These are phyloP conservation scores for Stenodema calcarata DNA, from an alignment of 2,888 invertebrate species.

Conservation along the genomic window DNA sequence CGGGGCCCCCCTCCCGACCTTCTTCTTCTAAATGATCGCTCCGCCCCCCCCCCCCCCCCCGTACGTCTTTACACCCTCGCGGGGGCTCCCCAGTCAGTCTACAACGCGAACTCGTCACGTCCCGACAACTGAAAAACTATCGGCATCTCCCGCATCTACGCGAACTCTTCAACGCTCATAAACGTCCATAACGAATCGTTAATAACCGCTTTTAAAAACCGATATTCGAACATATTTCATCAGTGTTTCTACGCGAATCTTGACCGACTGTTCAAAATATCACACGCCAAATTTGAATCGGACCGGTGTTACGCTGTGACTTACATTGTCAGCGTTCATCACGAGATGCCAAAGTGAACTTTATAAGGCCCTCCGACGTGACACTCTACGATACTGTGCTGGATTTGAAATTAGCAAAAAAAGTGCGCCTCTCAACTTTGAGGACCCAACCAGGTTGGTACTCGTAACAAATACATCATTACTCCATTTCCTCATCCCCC, in stretches of 20 bases:
- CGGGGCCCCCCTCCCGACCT: background rate
- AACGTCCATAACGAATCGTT: no score
- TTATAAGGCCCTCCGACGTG: slow-evolving; percentile 26
- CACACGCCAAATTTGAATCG: background rate
- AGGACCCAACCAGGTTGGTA: slow-evolving; percentile 24
- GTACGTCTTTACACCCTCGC: background rate
- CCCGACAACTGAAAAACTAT: background rate
- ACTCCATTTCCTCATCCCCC: no score
- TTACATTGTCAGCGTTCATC: background rate
- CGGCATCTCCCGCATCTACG: background rate
- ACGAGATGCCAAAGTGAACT: slow-evolving; percentile 30
- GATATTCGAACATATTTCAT: no score
- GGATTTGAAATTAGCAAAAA: slow-evolving; percentile 40
- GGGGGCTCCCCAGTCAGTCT: background rate
- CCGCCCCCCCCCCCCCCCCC: background rate
- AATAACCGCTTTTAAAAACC: no score
- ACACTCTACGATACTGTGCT: slow-evolving; percentile 36
- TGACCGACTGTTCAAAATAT: no score
- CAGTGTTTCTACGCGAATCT: no score
- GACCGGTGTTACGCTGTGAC: background rate
- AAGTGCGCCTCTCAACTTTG: slow-evolving; percentile 36
- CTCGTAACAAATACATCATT: no score
- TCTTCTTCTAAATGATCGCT: background rate
- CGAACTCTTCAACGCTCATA: background rate
- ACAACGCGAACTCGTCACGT: background rate